phyloP scores from a whole-genome alignment of 2,113 vertebrate species.

The Carassius gibelio region DNA sequence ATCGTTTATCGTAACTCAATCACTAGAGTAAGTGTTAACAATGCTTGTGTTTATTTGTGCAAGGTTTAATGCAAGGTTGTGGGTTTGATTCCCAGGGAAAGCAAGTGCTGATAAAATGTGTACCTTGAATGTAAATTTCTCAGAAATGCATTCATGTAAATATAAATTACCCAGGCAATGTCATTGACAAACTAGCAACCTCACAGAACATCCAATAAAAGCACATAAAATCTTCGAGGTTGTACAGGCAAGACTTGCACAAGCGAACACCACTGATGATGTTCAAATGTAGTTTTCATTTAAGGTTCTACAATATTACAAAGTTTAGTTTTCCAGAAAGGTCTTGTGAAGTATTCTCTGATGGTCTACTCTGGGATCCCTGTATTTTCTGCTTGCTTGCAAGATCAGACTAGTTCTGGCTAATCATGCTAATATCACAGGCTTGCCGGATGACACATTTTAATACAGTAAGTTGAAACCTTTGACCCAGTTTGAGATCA shows the following conservation, averaged over 20 bases:
- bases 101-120: not conserved
- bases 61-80: not conserved
- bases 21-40: too few species aligned
- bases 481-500: constrained; percentile 11
- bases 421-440: not conserved
- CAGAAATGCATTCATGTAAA: not conserved
- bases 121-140: not conserved
- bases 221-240: not conserved
- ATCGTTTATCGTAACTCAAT: not conserved
- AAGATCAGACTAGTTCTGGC: not conserved
- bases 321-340: not conserved
- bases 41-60: not conserved
- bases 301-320: not conserved
- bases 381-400: not conserved
- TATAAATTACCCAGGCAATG: not conserved
- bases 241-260: not conserved
- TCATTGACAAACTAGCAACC: not conserved
- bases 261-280: not conserved
- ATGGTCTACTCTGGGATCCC: not conserved
- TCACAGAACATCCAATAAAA: not conserved
- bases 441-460: not conserved
- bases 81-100: not conserved
- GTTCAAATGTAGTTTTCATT: not conserved
- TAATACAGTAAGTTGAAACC: not conserved
- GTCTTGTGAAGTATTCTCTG: not conserved